A percentile compares a stretch with the other conserved stretches of the same genome.
These are phyloP conservation scores for Malaclemys terrapin DNA, from an alignment of 2,113 vertebrate species.

Conservation along the genomic window DNA sequence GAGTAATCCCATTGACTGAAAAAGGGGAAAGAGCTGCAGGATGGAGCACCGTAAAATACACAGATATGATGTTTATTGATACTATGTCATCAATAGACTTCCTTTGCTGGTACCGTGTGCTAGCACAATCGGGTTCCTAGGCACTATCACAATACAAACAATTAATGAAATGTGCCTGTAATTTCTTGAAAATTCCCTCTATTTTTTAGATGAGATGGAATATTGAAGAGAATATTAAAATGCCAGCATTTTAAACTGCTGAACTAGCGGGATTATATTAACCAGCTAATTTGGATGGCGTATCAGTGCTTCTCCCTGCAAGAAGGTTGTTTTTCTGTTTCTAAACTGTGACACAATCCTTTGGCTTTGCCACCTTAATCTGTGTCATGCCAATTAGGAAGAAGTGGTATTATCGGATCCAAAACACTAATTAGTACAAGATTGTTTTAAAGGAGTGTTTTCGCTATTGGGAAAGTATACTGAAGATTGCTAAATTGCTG, in stretches of 20 bases:
- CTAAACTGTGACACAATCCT: not conserved
- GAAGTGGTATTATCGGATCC: not conserved
- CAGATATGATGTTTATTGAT: not conserved
- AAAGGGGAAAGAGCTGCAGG: not conserved
- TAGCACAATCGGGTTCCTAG: not conserved
- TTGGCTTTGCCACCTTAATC: not conserved
- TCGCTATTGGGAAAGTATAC: not conserved
- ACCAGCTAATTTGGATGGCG: not conserved
- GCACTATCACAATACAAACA: not conserved
- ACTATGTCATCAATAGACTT: not conserved
- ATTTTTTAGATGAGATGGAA: not conserved
- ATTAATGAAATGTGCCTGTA: not conserved
- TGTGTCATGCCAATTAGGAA: not conserved
- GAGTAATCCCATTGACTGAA: not conserved
- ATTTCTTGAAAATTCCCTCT: not conserved
- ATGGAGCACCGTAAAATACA: not conserved
- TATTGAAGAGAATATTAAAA: not conserved
- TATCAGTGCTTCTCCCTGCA: not conserved
- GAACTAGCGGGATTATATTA: not conserved
- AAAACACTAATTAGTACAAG: not conserved
- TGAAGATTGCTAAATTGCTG: not conserved
- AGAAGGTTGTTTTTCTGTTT: not conserved
- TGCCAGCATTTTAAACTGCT: not conserved
- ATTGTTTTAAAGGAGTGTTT: not conserved
- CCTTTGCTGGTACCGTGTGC: not conserved